Evolutionary conservation across 2,113 vertebrate species (phyloP).

Genomic region (Stigmatopora argus): DNA sequence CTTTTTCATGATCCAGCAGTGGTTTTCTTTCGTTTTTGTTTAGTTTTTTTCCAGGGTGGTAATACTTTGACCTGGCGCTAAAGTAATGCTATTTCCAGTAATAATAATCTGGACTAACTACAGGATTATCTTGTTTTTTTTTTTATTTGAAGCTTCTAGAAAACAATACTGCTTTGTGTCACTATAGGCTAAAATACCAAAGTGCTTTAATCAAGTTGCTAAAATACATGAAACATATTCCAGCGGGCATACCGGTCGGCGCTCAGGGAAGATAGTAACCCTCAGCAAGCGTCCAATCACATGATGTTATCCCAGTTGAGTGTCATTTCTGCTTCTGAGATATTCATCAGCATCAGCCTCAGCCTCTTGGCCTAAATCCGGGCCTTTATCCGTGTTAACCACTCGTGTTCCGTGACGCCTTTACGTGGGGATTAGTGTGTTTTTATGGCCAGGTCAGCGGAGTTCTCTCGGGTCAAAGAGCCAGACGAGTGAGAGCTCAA

Average conservation of each 20-base stretch:
- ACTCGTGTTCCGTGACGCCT: constrained; percentile 21
- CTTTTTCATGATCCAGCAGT: too few relatives aligned
- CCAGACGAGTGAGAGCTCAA: constrained; percentile 17
- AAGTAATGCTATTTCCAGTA: constrained; percentile 29
- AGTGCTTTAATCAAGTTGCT: neutral
- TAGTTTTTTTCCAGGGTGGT: neutral
- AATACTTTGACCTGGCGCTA: neutral
- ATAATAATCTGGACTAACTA: constrained; percentile 47
- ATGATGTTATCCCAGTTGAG: neutral
- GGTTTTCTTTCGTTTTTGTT: neutral
- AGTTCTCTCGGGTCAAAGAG: constrained; percentile 29
- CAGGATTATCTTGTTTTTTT: constrained; percentile 25
- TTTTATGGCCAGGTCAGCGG: constrained; percentile 30
- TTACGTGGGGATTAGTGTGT: constrained; percentile 40
- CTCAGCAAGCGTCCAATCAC: neutral
- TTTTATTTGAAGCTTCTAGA: constrained; percentile 45
- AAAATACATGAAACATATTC: neutral
- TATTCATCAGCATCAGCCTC: neutral
- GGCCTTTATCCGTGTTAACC: constrained; percentile 26
- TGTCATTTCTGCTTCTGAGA: neutral
- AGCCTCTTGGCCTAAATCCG: constrained; percentile 31
- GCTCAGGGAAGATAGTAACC: neutral
- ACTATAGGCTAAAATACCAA: constrained; percentile 7
- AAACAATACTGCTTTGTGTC: constrained; percentile 49
- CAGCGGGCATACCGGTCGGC: neutral